Percentiles rank a stretch among this genome's conserved stretches.
Conservation (phyloP, 2,888 invertebrate genomes). For the Aleiodes testaceus region DNA sequence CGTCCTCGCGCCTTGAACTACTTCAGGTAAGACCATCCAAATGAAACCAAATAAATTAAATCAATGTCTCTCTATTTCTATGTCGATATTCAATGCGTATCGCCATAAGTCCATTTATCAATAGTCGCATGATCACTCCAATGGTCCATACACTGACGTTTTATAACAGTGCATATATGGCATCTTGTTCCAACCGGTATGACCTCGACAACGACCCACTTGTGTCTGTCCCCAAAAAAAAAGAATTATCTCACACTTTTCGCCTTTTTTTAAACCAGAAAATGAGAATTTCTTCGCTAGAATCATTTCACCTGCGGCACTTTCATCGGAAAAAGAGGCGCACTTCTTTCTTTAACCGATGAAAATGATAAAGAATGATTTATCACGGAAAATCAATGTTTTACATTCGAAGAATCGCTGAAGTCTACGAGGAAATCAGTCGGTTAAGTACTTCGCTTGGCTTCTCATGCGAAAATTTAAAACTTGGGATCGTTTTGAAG, state of each 20-base stretch:
- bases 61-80: constrained; percentile 8
- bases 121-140: not conserved
- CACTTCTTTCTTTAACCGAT: constrained; percentile 31
- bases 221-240: constrained; percentile 50
- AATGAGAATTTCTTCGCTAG: constrained; percentile 30
- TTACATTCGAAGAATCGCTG: constrained; percentile 1
- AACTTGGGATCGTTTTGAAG: constrained; percentile 54
- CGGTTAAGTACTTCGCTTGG: constrained; percentile 62
- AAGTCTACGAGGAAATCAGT: constrained; percentile 39
- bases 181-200: constrained; percentile 57
- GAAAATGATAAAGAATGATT: not conserved
- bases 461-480: constrained; percentile 68
- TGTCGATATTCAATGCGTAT: constrained; percentile 11
- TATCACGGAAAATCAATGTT: constrained; percentile 35
- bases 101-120: constrained; percentile 21
- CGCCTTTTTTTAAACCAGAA: constrained; percentile 39
- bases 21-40: constrained; percentile 62
- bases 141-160: constrained; percentile 16
- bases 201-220: constrained; percentile 60
- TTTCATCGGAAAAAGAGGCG: no score
- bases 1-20: constrained; percentile 68
- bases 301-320: constrained; percentile 27
- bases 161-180: constrained; percentile 58
- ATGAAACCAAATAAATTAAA: not conserved
- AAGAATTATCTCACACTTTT: constrained; percentile 42